Evolutionary conservation across 1,140 invertebrate species (phyloP), one percentile per base, ranked within the genome.

Genomic region (Doryteuthis pealeii): DNA sequence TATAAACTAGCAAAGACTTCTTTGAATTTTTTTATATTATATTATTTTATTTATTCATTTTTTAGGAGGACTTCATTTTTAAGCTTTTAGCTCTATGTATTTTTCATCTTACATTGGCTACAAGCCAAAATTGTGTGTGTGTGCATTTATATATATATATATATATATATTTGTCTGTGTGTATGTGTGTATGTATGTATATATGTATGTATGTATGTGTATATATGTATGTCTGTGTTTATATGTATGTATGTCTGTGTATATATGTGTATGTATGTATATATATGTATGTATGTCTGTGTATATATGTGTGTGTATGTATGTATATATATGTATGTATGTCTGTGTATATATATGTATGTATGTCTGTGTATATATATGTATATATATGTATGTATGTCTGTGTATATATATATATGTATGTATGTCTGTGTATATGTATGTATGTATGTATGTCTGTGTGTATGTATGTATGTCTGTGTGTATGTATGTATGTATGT

Each of bases 371-470:
- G 22, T 22, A 49, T 22, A 49, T 22, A 49, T 22, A 49, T 22
- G 22, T 49, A 12, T 12, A 12, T 10, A 49, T 49, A 49, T 49
- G 18, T 49, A 49, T 68, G 5, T 68, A n/a, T n/a, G 33, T 45
- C 6, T 66, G 2, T 72, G 35, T 72, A 33, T 72, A 32, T 71
- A 32, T 65, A 26, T 71, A 33, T 75, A 26, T 71, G 14, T 71
- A 26, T 45, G 30, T 54, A 31, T n/a, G n/a, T n/a, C n/a, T n/a
- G n/a, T n/a, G n/a, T 45, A 54, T 71, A 35, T 43, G 40, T 71
- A 5, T 43, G 1, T 43, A 33, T 22, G 1, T 22, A 26, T 71
- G 26, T 71, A 5, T 43, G 1, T 71, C 28, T 71, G 4, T 71
- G 70, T 71, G n/a, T 58, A 28, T 58, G 15, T 58, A 58, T 58